Percentiles rank a stretch among this genome's conserved stretches.
phyloP scores from a whole-genome alignment of 1,140 invertebrate genomes.

The Heterodera schachtii region DNA sequence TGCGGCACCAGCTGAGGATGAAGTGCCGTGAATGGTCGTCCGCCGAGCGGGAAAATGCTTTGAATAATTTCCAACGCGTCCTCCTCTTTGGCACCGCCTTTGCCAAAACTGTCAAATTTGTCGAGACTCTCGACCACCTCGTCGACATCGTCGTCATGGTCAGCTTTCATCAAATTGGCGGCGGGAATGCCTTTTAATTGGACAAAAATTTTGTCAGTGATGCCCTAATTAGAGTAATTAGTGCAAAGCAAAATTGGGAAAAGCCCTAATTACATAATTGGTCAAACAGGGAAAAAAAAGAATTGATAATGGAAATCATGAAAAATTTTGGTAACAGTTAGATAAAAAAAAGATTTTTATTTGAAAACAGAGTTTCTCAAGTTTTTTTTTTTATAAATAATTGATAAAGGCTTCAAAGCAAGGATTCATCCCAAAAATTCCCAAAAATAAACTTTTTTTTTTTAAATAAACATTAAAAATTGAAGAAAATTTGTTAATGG shows the following conservation, averaged over 20 bases:
- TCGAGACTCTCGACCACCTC: neutral
- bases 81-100: neutral
- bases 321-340: no score
- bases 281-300: no score
- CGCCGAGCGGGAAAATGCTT: constrained; percentile 51
- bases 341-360: no score
- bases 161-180: neutral
- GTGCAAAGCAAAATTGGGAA: no score
- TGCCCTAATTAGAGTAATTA: neutral
- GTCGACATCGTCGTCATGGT: neutral
- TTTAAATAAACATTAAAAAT: no score
- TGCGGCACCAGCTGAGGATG: constrained; percentile 43
- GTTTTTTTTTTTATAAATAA: neutral
- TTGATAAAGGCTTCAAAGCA: no score
- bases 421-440: no score
- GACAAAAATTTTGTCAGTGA: constrained; percentile 25
- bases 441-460: no score
- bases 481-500: no score
- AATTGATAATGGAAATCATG: no score
- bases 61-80: constrained; percentile 30
- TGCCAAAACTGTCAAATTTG: neutral
- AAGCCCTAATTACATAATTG: no score
- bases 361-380: no score
- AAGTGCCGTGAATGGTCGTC: constrained; percentile 56
- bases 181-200: neutral